Evolutionary conservation across 2,888 invertebrate genomes (phyloP).

Genomic region (Pandemis corylana): DNA sequence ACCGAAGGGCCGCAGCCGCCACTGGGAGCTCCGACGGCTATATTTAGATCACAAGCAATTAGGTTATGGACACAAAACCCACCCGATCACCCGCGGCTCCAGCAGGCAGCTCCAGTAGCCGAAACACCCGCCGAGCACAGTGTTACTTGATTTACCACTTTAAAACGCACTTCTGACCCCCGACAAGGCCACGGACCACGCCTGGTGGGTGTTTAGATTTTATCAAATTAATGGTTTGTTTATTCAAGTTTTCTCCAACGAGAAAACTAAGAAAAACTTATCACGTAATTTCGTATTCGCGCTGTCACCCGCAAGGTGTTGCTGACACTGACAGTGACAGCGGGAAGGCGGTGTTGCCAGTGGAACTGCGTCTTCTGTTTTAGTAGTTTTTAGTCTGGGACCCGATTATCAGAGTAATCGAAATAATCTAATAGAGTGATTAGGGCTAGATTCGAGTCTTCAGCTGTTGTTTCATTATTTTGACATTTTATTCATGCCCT

Average conservation of each 20-base stretch:
- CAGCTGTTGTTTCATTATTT: no score
- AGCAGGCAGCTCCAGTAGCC: background rate
- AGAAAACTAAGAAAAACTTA: conserved; percentile 20
- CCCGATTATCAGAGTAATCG: no score
- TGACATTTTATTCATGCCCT: no score
- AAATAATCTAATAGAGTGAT: no score
- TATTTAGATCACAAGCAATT: conserved; percentile 40
- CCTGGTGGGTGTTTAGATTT: conserved; percentile 19
- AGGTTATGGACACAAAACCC: conserved; percentile 35
- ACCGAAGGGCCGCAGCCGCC: background rate
- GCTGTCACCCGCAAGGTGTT: conserved; percentile 25
- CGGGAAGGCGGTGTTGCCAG: conserved; percentile 2
- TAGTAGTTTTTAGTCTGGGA: background rate
- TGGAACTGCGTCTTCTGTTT: background rate
- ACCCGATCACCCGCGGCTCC: conserved; percentile 13
- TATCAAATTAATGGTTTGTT: conserved; percentile 18
- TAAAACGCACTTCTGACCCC: conserved; percentile 11
- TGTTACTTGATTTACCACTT: background rate
- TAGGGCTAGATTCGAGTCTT: no score
- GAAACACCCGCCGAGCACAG: conserved; percentile 4
- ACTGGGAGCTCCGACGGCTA: conserved; percentile 12
- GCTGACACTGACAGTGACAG: conserved; percentile 36
- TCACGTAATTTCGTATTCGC: conserved; percentile 37
- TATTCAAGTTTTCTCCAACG: conserved; percentile 29
- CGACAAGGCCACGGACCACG: background rate